These are phyloP conservation scores for Ichneumoninae sp. DNA, from an alignment of 2,888 invertebrate genomes.

Conservation along the genomic window DNA sequence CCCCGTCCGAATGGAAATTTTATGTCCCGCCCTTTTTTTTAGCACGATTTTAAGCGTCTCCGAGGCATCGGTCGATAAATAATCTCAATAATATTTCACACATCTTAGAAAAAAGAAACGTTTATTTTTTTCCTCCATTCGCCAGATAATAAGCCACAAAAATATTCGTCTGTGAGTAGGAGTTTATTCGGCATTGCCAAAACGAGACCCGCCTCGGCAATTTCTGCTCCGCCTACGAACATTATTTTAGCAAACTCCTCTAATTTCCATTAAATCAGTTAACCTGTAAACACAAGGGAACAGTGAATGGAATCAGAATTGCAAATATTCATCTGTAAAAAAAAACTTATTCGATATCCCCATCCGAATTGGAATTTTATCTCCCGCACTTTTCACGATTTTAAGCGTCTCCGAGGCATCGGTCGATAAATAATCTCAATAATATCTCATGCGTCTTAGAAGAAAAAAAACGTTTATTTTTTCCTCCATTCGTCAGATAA, in stretches of 20 bases:
- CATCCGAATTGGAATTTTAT: no score
- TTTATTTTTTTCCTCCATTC: constrained; percentile 19
- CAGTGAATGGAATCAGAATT: no score
- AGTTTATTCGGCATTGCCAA: constrained; percentile 7
- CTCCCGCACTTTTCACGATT: background rate
- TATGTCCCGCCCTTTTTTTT: background rate
- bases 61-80: background rate
- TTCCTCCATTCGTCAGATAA: constrained; percentile 32
- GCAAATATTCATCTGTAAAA: no score
- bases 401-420: background rate
- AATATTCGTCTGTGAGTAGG: background rate
- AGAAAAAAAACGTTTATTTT: background rate
- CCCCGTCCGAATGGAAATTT: background rate
- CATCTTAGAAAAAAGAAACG: background rate
- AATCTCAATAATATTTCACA: background rate
- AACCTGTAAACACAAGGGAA: background rate
- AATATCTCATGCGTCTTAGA: background rate
- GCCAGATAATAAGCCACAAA: constrained; percentile 26
- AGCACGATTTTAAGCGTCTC: background rate
- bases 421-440: background rate
- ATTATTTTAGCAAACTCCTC: background rate
- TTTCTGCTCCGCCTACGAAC: background rate
- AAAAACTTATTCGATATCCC: no score
- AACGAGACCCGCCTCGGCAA: background rate
- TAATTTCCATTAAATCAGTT: background rate